These are phyloP conservation scores for Adoxophyes honmai DNA, from an alignment of 1,140 invertebrate species.

Conservation along the genomic window DNA sequence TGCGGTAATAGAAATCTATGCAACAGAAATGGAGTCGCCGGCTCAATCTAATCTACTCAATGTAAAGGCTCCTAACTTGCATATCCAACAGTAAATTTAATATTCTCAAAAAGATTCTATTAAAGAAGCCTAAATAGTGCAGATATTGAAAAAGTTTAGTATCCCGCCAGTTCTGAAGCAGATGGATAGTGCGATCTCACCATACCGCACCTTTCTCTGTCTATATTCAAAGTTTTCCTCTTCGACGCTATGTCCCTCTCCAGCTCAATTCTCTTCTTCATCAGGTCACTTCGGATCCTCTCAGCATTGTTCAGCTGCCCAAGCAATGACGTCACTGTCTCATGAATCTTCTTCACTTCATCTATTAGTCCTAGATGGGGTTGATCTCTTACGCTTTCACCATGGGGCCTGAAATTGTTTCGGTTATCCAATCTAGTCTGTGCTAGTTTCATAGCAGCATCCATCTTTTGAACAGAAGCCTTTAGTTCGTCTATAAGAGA, in stretches of 20 bases:
- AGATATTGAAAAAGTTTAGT: conserved; percentile 21
- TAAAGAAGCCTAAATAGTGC: too few relatives aligned
- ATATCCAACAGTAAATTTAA: too few relatives aligned
- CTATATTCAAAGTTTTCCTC: conserved; percentile 83
- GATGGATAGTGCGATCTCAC: conserved; percentile 84
- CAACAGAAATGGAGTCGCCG: too few relatives aligned
- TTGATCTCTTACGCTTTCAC: conserved; percentile 85
- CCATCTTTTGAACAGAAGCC: conserved; percentile 80
- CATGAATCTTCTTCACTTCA: conserved; percentile 83
- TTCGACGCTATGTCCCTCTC: conserved; percentile 86
- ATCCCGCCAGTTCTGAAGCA: conserved; percentile 80
- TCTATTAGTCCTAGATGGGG: conserved; percentile 85
- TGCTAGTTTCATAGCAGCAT: conserved; percentile 85
- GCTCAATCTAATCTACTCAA: too few relatives aligned
- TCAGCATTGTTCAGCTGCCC: conserved; percentile 76
- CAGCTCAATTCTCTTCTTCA: conserved; percentile 78
- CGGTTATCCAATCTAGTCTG: conserved; percentile 87
- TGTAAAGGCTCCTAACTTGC: too few relatives aligned
- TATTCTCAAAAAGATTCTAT: too few relatives aligned
- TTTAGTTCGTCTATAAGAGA: conserved; percentile 80
- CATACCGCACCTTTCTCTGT: conserved; percentile 81
- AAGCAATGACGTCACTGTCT: conserved; percentile 80
- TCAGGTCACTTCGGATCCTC: conserved; percentile 78
- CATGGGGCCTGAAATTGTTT: conserved; percentile 79
- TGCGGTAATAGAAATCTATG: too few relatives aligned